Evolutionary conservation across 2,888 invertebrate genomes (phyloP).

Genomic region (Octonoba sinensis): DNA sequence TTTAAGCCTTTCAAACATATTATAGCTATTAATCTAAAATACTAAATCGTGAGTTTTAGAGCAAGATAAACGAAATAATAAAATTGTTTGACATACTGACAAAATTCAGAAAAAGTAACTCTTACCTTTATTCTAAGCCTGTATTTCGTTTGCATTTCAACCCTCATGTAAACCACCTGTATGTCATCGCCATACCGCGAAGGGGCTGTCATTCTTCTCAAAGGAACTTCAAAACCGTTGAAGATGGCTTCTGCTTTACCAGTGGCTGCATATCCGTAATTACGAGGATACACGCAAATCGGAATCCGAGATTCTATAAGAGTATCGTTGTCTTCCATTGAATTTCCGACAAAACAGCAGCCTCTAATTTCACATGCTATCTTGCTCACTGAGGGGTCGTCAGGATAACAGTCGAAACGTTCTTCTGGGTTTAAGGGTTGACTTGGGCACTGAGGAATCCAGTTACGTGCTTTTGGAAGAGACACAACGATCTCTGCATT

Average conservation of each 20-base stretch:
- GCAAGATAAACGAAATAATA: too few species aligned
- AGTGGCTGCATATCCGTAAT: slow-evolving; percentile 59
- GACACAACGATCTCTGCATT: slow-evolving; percentile 11
- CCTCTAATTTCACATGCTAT: slow-evolving; percentile 55
- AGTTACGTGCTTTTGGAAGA: slow-evolving; percentile 20
- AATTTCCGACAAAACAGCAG: slow-evolving; percentile 48
- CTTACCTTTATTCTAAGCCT: slow-evolving; percentile 63
- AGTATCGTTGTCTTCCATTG: neutral
- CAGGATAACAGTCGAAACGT: slow-evolving; percentile 64
- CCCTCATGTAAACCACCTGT: slow-evolving; percentile 40
- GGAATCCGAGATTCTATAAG: slow-evolving; percentile 5
- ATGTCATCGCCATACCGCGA: slow-evolving; percentile 64
- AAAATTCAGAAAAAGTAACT: neutral
- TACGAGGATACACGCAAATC: slow-evolving; percentile 57
- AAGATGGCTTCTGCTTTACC: slow-evolving; percentile 37
- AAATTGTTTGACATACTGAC: too few species aligned
- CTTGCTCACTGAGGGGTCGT: slow-evolving; percentile 22
- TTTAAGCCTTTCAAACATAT: too few species aligned
- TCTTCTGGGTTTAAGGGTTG: slow-evolving; percentile 5
- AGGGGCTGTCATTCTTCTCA: slow-evolving; percentile 54
- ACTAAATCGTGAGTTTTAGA: too few species aligned
- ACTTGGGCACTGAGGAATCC: slow-evolving; percentile 46
- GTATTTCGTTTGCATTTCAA: slow-evolving; percentile 64
- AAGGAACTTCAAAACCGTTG: slow-evolving; percentile 59
- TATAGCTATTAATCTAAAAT: too few species aligned